Base-by-base conservation (phyloP, 2,888 invertebrate genomes). In the Neuroscelio doddi region DNA sequence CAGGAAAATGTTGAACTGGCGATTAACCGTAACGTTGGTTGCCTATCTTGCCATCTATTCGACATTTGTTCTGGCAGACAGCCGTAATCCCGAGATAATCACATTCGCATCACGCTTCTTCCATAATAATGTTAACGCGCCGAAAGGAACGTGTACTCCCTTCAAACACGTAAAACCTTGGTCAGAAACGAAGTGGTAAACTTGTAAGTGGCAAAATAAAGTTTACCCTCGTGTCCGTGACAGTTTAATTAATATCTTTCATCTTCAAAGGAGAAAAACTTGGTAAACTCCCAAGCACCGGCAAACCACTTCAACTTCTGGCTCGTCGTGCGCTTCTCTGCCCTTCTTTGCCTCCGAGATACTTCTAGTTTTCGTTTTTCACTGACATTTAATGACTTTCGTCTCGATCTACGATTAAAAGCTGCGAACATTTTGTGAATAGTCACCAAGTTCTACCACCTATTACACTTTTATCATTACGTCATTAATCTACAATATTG, bases 241-340 rank as follows among this genome's bases (percentile, higher is more conserved):
- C 82, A 82, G 82, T 81, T 82, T 82, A 82, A 82, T 82, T 82
- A 82, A 82, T 81, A 82, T 81, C 81, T 81, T 79, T 80, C 81
- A 77, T 80, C 80, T 72, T 79, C 80, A 79, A 81, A 81, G 79
- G 69, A 72, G 76, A 77, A 79, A 81, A 82, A 82, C 74, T 82
- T 80, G 79, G 77, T 74, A 74, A 81, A 79, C 79, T 81, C 76
- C 72, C 75, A 71, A 64, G 67, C 70, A 46, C 64, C 51, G 62
- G 69, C 69, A 71, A 71, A 71, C 71, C 72, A 76, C 76, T 77
- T 73, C 71, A 77, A 75, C 73, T 73, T 72, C 68, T 63, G 66
- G 68, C 57, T 65, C 67, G 66, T 49, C 49, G 55, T 67, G 68
- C 64, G 46, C 65, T 58, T 62, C 63, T 53, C 49, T 50, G 51